These are phyloP conservation scores for Todus mexicanus DNA, from an alignment of 2,797 vertebrate genomes.

Conservation along the genomic window DNA sequence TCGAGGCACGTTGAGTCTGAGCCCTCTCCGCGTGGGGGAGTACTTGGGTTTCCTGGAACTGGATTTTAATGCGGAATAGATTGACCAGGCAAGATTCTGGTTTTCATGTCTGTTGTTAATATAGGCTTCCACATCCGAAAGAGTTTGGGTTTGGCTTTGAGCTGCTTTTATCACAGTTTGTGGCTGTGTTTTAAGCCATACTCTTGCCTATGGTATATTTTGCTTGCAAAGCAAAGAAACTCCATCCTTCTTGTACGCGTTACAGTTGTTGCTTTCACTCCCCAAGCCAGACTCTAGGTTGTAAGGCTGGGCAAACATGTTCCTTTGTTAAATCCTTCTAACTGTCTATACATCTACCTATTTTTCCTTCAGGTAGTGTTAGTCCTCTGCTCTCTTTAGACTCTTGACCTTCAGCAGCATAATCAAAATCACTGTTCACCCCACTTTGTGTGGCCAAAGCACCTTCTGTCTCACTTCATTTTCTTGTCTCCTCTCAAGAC, in stretches of 20 bases:
- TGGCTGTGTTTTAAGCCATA: neutral
- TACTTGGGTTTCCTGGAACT: constrained; percentile 41
- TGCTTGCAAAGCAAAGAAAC: neutral
- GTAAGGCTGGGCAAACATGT: neutral
- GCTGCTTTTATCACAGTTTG: neutral
- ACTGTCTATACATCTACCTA: neutral
- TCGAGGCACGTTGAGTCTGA: constrained; percentile 3
- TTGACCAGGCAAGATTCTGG: constrained; percentile 39
- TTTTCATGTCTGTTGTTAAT: constrained; percentile 53
- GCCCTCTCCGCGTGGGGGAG: constrained; percentile 29
- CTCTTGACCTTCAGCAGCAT: neutral
- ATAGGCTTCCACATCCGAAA: neutral
- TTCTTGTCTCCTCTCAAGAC: neutral
- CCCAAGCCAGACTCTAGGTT: neutral
- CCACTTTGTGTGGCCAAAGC: neutral
- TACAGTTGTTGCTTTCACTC: neutral
- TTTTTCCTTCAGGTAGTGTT: neutral
- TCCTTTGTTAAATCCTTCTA: neutral
- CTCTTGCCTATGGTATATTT: neutral
- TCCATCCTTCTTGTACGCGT: neutral
- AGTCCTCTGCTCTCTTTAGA: neutral
- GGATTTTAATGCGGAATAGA: constrained; percentile 42
- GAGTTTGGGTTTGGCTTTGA: neutral
- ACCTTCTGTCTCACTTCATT: neutral
- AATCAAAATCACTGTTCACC: neutral